Conservation (phyloP, 2,797 vertebrate species). For the Danio jaintianensis region DNA sequence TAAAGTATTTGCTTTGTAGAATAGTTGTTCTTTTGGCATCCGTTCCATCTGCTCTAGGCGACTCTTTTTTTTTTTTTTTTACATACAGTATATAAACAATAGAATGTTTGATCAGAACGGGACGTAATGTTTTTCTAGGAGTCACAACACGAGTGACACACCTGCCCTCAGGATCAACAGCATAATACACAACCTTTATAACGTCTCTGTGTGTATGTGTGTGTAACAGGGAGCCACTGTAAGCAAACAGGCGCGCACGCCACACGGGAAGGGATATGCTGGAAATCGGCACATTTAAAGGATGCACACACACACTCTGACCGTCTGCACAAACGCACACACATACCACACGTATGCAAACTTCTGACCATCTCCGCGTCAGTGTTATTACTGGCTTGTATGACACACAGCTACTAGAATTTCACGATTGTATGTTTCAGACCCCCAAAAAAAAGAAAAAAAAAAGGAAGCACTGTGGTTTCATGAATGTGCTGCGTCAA, state of each 20-base stretch:
- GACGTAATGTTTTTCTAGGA: constrained; percentile 12
- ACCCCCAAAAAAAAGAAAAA: neutral
- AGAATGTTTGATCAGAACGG: constrained; percentile 31
- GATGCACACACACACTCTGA: constrained; percentile 21
- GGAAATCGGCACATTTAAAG: constrained; percentile 4
- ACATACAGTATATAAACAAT: constrained; percentile 43
- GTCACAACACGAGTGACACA: constrained; percentile 17
- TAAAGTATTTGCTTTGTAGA: constrained; percentile 51
- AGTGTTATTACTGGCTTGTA: constrained; percentile 13
- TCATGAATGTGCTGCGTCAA: constrained; percentile 14
- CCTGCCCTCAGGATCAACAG: constrained; percentile 25
- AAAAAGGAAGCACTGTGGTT: constrained; percentile 32
- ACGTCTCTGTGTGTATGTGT: constrained; percentile 7
- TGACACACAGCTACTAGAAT: constrained; percentile 12
- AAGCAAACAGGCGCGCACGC: constrained; percentile 48
- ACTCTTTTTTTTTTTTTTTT: constrained; percentile 38
- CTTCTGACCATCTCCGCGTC: neutral
- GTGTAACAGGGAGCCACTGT: constrained; percentile 31
- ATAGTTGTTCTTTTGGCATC: constrained; percentile 60
- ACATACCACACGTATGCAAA: constrained; percentile 17
- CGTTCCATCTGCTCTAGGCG: constrained; percentile 26
- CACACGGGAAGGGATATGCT: constrained; percentile 33
- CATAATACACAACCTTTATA: constrained; percentile 11
- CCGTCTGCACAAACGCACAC: constrained; percentile 19
- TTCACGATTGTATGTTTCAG: constrained; percentile 26